These are phyloP conservation scores for Ptychadena robeensis DNA, from an alignment of 2,797 vertebrate genomes.

Conservation along the genomic window DNA sequence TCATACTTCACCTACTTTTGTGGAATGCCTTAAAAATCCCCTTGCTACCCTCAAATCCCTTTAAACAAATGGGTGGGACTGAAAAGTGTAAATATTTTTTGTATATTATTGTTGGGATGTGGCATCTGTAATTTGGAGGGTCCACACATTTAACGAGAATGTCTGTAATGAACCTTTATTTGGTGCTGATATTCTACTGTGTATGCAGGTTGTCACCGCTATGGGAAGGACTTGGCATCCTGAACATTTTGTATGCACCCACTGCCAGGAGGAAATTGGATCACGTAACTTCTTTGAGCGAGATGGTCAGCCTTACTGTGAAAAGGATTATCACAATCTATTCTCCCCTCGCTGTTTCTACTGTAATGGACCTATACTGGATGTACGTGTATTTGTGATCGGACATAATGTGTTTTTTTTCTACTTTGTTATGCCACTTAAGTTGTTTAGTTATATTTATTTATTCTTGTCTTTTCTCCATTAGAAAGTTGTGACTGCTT, in stretches of 20 bases:
- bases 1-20: too few species aligned
- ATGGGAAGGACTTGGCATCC: slow-evolving; percentile 97
- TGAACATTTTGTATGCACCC: slow-evolving; percentile 95
- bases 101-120: too few species aligned
- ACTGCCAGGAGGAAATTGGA: slow-evolving; percentile 96
- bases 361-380: slow-evolving; percentile 90
- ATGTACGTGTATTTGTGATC: slow-evolving; percentile 77
- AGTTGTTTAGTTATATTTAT: background rate
- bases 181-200: background rate
- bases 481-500: slow-evolving; percentile 98
- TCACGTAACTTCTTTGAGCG: slow-evolving; percentile 95
- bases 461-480: slow-evolving; percentile 52
- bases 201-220: slow-evolving; percentile 89
- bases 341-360: slow-evolving; percentile 94
- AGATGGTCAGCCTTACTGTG: slow-evolving; percentile 91
- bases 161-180: background rate
- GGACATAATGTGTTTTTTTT: background rate
- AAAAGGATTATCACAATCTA: slow-evolving; percentile 93
- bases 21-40: too few species aligned
- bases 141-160: background rate
- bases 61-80: too few species aligned
- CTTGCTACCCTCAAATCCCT: too few species aligned
- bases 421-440: background rate
- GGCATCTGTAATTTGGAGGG: too few species aligned
- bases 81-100: too few species aligned